These are phyloP conservation scores for Dryobates pubescens DNA, from an alignment of 2,797 vertebrate genomes.

Conservation along the genomic window DNA sequence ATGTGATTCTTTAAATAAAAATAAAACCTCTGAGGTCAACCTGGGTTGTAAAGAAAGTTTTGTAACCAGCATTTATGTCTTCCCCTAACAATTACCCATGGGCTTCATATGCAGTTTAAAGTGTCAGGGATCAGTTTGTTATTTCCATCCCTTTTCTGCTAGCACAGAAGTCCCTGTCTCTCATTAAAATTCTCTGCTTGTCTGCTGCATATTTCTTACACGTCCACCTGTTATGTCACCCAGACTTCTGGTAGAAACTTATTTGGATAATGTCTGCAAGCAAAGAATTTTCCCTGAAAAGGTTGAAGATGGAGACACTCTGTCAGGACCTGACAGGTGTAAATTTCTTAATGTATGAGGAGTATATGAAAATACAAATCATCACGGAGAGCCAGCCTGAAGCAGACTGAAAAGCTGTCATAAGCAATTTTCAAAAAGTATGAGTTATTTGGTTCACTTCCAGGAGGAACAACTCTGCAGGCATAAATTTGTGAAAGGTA, in stretches of 20 bases:
- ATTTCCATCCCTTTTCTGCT: conserved; percentile 48
- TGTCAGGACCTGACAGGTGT: conserved; percentile 77
- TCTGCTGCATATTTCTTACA: conserved; percentile 64
- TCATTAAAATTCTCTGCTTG: conserved; percentile 66
- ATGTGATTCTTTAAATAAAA: neutral
- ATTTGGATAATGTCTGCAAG: conserved; percentile 74
- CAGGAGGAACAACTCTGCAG: conserved; percentile 68
- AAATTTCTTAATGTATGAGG: conserved; percentile 81
- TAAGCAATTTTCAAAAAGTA: conserved; percentile 79
- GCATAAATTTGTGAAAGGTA: conserved; percentile 77
- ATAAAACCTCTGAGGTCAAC: neutral
- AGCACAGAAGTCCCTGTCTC: neutral
- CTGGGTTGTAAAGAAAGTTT: conserved; percentile 11
- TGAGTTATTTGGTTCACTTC: conserved; percentile 78
- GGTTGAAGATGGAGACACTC: conserved; percentile 74
- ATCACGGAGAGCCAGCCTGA: conserved; percentile 71
- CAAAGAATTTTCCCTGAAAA: conserved; percentile 68
- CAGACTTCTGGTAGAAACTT: conserved; percentile 76
- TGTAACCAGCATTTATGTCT: conserved; percentile 5
- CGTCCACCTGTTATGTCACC: conserved; percentile 68
- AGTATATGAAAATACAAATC: conserved; percentile 81
- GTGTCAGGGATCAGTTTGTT: conserved; percentile 40
- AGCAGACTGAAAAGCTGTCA: conserved; percentile 81
- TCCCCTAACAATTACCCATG: conserved; percentile 30
- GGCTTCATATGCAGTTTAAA: conserved; percentile 49